A percentile compares a stretch with the other conserved stretches of the same genome.
Evolutionary conservation across 30 jellyfish, hydroid and myxozoan species (phyloP).

Genomic region (Turritopsis dohrnii): DNA sequence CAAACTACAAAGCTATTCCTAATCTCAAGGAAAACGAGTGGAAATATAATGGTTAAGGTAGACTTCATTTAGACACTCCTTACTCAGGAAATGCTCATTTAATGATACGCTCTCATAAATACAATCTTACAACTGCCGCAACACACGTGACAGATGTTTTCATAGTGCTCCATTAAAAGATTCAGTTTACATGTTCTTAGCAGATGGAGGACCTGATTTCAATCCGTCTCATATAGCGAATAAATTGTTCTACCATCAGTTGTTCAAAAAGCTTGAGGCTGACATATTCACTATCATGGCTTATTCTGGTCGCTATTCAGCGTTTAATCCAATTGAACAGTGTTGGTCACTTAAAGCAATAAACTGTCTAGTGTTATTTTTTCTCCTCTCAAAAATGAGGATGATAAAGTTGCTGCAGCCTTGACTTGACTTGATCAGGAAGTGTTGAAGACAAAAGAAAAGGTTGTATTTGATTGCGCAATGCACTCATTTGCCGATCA

Average conservation of each 20-base stretch:
- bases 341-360: constrained; percentile 12
- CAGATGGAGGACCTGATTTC: not conserved
- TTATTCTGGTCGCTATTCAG: not conserved
- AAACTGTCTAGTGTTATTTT: not conserved
- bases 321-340: constrained; percentile 11
- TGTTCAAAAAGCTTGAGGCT: not conserved
- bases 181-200: not conserved
- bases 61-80: too few relatives aligned
- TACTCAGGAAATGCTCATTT: too few relatives aligned
- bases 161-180: too few relatives aligned
- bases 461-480: constrained; percentile 24
- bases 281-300: not conserved
- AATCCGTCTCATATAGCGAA: not conserved
- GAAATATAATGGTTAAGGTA: too few relatives aligned
- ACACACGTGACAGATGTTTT: too few relatives aligned
- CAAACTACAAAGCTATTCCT: not conserved
- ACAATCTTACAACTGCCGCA: too few relatives aligned
- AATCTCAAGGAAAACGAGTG: too few relatives aligned
- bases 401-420: not conserved
- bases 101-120: too few relatives aligned
- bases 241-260: not conserved
- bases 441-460: constrained; percentile 26
- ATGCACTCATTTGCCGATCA: too few relatives aligned
- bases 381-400: not conserved
- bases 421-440: not conserved